Evolutionary conservation across 1,140 invertebrate species (phyloP).

Genomic region (Diploscapter pachys): DNA sequence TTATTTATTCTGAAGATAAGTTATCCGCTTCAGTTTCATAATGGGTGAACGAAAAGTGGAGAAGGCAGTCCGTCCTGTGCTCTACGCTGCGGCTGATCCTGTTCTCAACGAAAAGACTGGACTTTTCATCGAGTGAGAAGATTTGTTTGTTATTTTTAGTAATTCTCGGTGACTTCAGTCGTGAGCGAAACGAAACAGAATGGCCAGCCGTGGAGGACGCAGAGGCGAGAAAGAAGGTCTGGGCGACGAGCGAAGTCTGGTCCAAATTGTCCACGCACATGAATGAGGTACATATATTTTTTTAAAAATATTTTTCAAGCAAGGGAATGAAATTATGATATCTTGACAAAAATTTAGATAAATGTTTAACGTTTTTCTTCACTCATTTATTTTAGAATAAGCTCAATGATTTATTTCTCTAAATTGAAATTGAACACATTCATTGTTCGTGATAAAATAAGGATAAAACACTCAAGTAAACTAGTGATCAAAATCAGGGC

Average conservation of each 20-base stretch:
- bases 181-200: slow-evolving; percentile 31
- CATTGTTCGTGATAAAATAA: too few relatives aligned
- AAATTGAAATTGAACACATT: too few relatives aligned
- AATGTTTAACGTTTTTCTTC: too few relatives aligned
- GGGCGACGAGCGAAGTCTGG: slow-evolving; percentile 49
- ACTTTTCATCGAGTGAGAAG: slow-evolving; percentile 46
- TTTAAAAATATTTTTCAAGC: too few relatives aligned
- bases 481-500: too few relatives aligned
- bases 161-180: slow-evolving; percentile 30
- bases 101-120: slow-evolving; percentile 32
- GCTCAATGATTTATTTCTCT: too few relatives aligned
- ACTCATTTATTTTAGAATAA: too few relatives aligned
- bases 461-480: too few relatives aligned
- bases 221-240: slow-evolving; percentile 40
- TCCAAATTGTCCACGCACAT: slow-evolving; percentile 36
- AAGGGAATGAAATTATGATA: too few relatives aligned
- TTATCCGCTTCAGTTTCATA: slow-evolving; percentile 18
- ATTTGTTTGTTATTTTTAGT: not conserved
- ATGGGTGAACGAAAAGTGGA: slow-evolving; percentile 38
- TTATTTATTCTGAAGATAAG: too few relatives aligned
- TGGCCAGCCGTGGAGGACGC: slow-evolving; percentile 45
- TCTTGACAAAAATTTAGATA: too few relatives aligned
- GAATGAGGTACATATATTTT: not conserved
- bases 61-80: slow-evolving; percentile 46
- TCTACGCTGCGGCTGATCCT: slow-evolving; percentile 52